phyloP scores from a whole-genome alignment of 23 tunicate species.

The Ciona savignyi region DNA sequence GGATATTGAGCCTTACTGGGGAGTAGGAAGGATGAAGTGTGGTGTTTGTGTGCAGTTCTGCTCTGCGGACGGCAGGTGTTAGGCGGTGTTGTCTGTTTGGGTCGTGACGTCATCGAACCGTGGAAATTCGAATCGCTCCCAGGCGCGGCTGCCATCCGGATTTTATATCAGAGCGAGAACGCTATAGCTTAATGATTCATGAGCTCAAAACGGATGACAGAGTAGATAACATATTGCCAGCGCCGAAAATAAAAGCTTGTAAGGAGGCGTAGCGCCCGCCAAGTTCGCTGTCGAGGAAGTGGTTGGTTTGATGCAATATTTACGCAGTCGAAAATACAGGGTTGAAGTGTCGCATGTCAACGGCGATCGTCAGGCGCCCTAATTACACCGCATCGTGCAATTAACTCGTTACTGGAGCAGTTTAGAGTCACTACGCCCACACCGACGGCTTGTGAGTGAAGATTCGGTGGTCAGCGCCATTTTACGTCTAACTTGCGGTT shows the following conservation, averaged over 20 bases:
- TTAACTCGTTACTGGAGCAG: not conserved
- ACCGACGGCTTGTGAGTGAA: not conserved
- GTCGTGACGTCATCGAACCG: not conserved
- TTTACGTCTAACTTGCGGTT: too few species aligned
- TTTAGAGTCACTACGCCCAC: not conserved
- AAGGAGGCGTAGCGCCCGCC: not conserved
- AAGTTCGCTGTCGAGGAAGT: not conserved
- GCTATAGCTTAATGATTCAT: not conserved
- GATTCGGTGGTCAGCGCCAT: not conserved
- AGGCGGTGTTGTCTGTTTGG: not conserved
- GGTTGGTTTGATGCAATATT: not conserved
- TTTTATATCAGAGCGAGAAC: not conserved
- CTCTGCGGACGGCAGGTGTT: not conserved
- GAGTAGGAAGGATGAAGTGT: too few species aligned
- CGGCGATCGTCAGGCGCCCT: not conserved
- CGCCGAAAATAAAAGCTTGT: not conserved
- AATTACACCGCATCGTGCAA: not conserved
- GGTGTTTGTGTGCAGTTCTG: not conserved
- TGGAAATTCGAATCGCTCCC: not conserved
- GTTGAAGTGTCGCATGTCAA: not conserved
- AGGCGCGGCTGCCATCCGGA: not conserved
- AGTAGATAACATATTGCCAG: conserved; percentile 1
- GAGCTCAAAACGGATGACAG: not conserved
- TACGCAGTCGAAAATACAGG: not conserved
- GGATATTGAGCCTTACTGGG: too few species aligned